These are phyloP conservation scores for Cherax destructor DNA, from an alignment of 1,140 invertebrate genomes.

Conservation along the genomic window DNA sequence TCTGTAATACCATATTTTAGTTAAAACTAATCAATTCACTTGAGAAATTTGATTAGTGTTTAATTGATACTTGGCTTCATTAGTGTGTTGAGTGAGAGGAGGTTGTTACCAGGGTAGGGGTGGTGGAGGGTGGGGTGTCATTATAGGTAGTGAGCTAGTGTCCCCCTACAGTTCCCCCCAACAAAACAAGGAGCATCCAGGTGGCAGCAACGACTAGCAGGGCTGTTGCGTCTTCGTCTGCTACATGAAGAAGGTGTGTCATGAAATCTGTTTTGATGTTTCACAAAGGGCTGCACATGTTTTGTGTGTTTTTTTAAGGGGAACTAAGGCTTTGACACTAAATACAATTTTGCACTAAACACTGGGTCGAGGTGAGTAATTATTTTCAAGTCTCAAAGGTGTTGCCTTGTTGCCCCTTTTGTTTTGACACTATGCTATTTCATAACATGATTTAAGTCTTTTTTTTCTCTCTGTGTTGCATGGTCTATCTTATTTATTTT, in stretches of 20 bases:
- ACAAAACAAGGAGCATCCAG: conserved; percentile 30
- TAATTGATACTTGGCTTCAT: neutral
- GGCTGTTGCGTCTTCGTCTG: conserved; percentile 32
- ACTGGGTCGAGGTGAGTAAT: neutral
- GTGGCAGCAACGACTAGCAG: conserved; percentile 42
- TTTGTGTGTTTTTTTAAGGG: neutral
- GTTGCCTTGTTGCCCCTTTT: neutral
- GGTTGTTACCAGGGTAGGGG: too few relatives aligned
- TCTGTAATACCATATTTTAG: too few relatives aligned
- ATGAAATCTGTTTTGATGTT: too few relatives aligned
- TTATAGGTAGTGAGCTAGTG: neutral
- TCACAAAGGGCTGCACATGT: too few relatives aligned
- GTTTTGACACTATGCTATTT: neutral
- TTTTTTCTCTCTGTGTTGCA: too few relatives aligned
- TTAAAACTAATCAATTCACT: too few relatives aligned
- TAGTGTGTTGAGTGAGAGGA: neutral
- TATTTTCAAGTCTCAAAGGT: neutral
- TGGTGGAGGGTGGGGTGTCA: neutral
- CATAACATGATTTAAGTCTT: neutral
- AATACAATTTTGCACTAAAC: neutral
- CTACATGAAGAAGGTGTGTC: conserved; percentile 7
- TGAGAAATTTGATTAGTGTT: too few relatives aligned
- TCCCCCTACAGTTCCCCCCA: conserved; percentile 29
- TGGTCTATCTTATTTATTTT: too few relatives aligned
- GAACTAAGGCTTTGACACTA: neutral